Conservation (phyloP, 1,140 invertebrate genomes). For the Nasonia giraulti region DNA sequence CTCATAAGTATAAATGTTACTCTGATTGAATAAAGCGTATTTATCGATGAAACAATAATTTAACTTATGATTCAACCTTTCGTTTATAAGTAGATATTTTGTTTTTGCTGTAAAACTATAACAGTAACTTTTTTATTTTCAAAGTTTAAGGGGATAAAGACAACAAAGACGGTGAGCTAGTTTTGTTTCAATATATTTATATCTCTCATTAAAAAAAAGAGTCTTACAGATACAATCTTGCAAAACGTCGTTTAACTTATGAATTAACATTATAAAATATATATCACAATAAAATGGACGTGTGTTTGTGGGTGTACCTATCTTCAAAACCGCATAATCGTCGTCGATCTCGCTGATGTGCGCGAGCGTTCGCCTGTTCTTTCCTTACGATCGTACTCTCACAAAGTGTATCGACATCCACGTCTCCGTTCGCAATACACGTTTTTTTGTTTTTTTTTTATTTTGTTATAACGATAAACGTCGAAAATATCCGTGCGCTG, state of each 20-base stretch:
- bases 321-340: not conserved
- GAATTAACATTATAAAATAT: conserved; percentile 52
- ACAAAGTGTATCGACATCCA: not conserved
- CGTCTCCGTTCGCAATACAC: too few relatives aligned
- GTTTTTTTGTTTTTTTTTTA: not conserved
- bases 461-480: conserved; percentile 8
- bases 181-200: conserved; percentile 52
- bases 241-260: conserved; percentile 51
- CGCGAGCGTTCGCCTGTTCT: not conserved
- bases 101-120: too few relatives aligned
- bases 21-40: conserved; percentile 75
- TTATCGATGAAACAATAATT: conserved; percentile 70
- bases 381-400: not conserved
- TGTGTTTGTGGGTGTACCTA: conserved; percentile 47
- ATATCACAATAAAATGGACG: conserved; percentile 65
- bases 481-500: not conserved
- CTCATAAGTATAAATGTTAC: conserved; percentile 74
- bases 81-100: not conserved
- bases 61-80: conserved; percentile 37
- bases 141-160: not conserved
- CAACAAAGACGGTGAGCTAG: not conserved
- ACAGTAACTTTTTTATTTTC: not conserved
- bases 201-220: conserved; percentile 58
- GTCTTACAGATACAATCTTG: conserved; percentile 54
- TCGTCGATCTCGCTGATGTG: conserved; percentile 7